Evolutionary conservation across 2,113 vertebrate species (phyloP).

Genomic region (Isurus oxyrinchus): DNA sequence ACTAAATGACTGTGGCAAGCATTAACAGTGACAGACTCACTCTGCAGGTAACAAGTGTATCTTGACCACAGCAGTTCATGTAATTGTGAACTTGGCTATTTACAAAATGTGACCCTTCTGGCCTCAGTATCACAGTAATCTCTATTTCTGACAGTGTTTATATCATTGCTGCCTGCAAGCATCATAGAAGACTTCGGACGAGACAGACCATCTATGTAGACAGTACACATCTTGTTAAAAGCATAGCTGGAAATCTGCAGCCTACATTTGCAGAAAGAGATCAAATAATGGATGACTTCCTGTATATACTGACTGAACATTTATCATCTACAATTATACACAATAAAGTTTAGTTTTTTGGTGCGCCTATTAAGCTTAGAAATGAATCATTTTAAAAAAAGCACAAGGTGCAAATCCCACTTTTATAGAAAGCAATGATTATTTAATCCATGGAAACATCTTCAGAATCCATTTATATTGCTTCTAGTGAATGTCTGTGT

Average conservation of each 20-base stretch:
- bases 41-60: not conserved
- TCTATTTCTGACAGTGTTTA: not conserved
- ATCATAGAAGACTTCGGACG: not conserved
- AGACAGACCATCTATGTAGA: not conserved
- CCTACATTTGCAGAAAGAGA: not conserved
- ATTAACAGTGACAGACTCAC: slow-evolving; percentile 9
- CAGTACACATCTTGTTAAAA: not conserved
- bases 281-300: not conserved
- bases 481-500: not conserved
- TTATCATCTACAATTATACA: not conserved
- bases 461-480: not conserved
- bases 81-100: not conserved
- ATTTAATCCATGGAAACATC: not conserved
- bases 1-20: slow-evolving; percentile 8
- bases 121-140: not conserved
- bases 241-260: not conserved
- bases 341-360: not conserved
- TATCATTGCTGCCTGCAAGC: not conserved
- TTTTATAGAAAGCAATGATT: not conserved
- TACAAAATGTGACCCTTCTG: not conserved
- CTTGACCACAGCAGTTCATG: not conserved
- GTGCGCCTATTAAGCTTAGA: not conserved
- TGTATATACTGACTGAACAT: not conserved
- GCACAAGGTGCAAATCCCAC: not conserved
- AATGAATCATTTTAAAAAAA: not conserved